A percentile compares a stretch with the other conserved stretches of the same genome.
These are phyloP conservation scores for Acanthis flammea DNA, from an alignment of 2,797 vertebrate genomes.

Conservation along the genomic window DNA sequence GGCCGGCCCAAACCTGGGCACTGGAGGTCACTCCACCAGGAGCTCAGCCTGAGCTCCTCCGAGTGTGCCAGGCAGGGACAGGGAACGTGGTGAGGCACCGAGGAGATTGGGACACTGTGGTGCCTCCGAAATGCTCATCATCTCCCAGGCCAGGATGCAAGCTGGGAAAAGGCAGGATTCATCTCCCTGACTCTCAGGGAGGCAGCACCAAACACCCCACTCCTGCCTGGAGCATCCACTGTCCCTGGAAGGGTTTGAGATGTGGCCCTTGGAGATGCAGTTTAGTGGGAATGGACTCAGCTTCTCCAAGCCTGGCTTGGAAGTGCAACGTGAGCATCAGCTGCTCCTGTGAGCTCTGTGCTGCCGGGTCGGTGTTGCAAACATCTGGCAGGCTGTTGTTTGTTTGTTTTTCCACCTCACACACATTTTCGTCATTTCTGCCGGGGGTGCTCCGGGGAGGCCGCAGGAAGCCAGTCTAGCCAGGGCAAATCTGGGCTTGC, in stretches of 20 bases:
- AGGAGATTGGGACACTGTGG: not conserved
- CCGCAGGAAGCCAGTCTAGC: conserved; percentile 74
- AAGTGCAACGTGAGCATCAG: not conserved
- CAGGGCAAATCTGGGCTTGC: conserved; percentile 72
- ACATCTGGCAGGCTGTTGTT: not conserved
- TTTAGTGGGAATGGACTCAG: not conserved
- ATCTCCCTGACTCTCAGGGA: not conserved
- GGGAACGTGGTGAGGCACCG: fast-evolving
- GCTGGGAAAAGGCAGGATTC: not conserved
- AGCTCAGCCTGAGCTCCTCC: not conserved
- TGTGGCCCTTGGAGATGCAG: fast-evolving
- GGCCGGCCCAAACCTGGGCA: not conserved
- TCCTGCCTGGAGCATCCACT: not conserved
- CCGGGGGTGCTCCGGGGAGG: conserved; percentile 42
- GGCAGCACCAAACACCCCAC: not conserved
- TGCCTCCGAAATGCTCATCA: not conserved
- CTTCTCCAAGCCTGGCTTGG: not conserved
- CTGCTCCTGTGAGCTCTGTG: not conserved
- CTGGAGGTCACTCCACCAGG: not conserved
- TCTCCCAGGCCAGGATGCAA: not conserved
- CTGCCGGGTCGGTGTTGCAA: not conserved
- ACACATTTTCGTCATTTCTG: not conserved
- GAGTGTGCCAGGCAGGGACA: not conserved
- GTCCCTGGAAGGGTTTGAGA: fast-evolving
- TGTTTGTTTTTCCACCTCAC: not conserved